phyloP scores from a whole-genome alignment of 1,140 invertebrate genomes.

The Nilaparvata lugens region DNA sequence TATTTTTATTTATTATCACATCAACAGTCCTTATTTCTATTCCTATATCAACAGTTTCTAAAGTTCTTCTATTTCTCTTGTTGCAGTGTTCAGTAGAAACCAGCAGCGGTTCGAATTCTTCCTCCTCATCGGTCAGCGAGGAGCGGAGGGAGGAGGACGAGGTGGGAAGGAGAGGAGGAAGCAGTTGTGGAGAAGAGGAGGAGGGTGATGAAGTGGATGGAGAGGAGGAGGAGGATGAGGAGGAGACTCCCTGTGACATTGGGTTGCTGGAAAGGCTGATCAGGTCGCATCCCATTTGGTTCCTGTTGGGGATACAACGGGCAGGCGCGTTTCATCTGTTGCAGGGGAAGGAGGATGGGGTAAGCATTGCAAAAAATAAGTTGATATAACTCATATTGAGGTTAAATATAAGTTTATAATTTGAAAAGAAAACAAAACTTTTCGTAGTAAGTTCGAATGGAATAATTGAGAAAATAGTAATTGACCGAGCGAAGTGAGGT shows the following conservation, averaged over 20 bases:
- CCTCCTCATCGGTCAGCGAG: too few species aligned
- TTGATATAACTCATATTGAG: neutral
- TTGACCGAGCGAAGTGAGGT: too few species aligned
- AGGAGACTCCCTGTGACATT: constrained; percentile 57
- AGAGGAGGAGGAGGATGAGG: constrained; percentile 6
- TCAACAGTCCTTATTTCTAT: too few species aligned
- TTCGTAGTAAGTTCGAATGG: too few species aligned
- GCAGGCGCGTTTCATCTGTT: constrained; percentile 86
- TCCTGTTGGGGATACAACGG: constrained; percentile 84
- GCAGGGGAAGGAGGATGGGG: constrained; percentile 86
- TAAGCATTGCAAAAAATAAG: constrained; percentile 40
- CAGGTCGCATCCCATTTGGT: constrained; percentile 90
- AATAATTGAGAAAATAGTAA: too few species aligned
- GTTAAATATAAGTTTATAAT: neutral
- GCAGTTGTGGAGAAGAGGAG: constrained; percentile 7
- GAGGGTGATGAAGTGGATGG: neutral
- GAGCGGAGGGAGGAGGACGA: neutral
- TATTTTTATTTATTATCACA: too few species aligned
- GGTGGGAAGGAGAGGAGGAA: neutral
- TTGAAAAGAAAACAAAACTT: neutral
- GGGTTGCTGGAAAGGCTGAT: constrained; percentile 77
- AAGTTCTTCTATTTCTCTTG: neutral
- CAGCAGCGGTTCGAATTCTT: neutral
- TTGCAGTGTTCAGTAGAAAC: neutral
- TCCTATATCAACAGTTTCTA: too few species aligned